phyloP scores from a whole-genome alignment of 2,113 vertebrate species.

The Perognathus longimembris region DNA sequence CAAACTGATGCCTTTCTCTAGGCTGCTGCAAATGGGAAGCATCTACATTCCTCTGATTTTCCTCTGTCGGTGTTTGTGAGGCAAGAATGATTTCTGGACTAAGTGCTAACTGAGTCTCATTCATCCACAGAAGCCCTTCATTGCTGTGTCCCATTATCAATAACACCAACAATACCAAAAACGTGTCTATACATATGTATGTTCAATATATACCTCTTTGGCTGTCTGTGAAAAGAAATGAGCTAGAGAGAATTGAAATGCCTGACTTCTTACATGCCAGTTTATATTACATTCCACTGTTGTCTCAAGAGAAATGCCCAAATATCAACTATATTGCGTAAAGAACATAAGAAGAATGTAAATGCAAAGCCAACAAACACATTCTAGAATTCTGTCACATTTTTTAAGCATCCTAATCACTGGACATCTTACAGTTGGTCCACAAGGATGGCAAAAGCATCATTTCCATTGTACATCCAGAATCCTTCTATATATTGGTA shows the following conservation, averaged over 20 bases:
- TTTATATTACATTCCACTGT: background rate
- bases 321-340: background rate
- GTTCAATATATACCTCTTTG: background rate
- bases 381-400: background rate
- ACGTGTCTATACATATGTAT: background rate
- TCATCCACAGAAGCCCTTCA: background rate
- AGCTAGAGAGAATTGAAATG: background rate
- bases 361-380: slow-evolving; percentile 29
- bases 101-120: background rate
- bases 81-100: background rate
- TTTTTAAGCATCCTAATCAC: slow-evolving; percentile 19
- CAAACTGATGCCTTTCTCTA: background rate
- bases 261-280: background rate
- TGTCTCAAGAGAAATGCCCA: slow-evolving; percentile 7
- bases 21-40: background rate
- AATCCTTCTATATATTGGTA: background rate
- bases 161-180: background rate
- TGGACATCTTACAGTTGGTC: background rate
- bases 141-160: background rate
- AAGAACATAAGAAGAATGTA: slow-evolving; percentile 1
- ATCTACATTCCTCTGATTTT: background rate
- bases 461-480: background rate
- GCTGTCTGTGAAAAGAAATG: background rate
- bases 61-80: background rate
- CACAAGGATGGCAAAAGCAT: background rate